Percentiles rank a stretch among this genome's conserved stretches.
phyloP scores from a whole-genome alignment of 2,113 vertebrate genomes.

The Psammodynastes pulverulentus region DNA sequence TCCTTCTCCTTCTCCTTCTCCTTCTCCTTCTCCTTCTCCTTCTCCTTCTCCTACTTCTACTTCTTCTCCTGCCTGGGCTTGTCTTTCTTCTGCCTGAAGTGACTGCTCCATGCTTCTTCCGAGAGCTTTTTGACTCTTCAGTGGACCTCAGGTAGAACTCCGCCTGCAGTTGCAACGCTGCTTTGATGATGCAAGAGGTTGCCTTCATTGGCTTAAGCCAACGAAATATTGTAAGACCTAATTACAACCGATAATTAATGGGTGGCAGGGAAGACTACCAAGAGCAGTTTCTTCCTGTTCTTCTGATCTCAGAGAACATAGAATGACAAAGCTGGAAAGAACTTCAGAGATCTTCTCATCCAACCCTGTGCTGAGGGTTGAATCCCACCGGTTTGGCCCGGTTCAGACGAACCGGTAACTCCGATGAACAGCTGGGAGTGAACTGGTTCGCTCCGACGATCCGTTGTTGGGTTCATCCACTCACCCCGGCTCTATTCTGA shows the following conservation, averaged over 20 bases:
- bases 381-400: no score
- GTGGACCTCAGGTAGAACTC: not conserved
- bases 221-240: not conserved
- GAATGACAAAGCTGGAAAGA: not conserved
- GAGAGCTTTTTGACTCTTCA: not conserved
- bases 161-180: not conserved
- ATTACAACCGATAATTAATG: not conserved
- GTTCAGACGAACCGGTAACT: no score
- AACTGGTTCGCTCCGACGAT: no score
- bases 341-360: not conserved
- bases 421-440: no score
- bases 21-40: no score
- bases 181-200: not conserved
- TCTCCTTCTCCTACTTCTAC: no score
- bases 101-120: not conserved
- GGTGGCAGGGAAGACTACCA: not conserved
- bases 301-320: not conserved
- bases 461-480: no score
- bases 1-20: not conserved
- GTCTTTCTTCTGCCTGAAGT: not conserved
- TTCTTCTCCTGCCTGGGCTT: not conserved
- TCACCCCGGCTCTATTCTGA: no score
- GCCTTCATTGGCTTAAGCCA: not conserved
- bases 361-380: not conserved
- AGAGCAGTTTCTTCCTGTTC: not conserved